Conservation (phyloP, 2,888 invertebrate species). For the Alviniconcha strummeri region DNA sequence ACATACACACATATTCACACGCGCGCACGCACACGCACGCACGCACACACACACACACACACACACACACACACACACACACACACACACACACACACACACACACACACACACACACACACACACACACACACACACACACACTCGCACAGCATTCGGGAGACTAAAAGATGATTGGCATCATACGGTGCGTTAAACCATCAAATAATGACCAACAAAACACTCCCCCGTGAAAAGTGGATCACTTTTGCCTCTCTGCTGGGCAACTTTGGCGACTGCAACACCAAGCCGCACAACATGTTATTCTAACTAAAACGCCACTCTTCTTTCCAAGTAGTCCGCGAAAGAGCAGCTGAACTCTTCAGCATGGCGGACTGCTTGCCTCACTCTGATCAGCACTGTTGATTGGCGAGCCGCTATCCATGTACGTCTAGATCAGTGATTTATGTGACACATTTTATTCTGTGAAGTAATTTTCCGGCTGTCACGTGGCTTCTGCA, state of each 20-base stretch:
- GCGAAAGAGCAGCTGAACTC: too few relatives aligned
- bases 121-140: background rate
- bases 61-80: too few relatives aligned
- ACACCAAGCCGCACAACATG: background rate
- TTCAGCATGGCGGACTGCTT: too few relatives aligned
- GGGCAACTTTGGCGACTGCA: background rate
- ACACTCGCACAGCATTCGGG: background rate
- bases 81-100: background rate
- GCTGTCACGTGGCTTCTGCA: too few relatives aligned
- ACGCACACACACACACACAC: background rate
- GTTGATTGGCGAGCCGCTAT: too few relatives aligned
- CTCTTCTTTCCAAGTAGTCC: background rate
- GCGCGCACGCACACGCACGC: background rate
- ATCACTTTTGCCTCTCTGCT: background rate
- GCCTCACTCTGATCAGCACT: too few relatives aligned
- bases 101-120: background rate
- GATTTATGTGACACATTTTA: too few relatives aligned
- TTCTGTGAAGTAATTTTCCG: too few relatives aligned
- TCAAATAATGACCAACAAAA: background rate
- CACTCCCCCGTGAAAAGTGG: background rate
- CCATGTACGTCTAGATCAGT: too few relatives aligned
- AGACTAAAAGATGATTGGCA: background rate
- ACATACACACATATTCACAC: background rate
- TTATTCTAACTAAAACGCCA: background rate
- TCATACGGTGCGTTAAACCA: background rate